phyloP scores from a whole-genome alignment of 2,797 vertebrate species.

The Halcyon leucocephala region DNA sequence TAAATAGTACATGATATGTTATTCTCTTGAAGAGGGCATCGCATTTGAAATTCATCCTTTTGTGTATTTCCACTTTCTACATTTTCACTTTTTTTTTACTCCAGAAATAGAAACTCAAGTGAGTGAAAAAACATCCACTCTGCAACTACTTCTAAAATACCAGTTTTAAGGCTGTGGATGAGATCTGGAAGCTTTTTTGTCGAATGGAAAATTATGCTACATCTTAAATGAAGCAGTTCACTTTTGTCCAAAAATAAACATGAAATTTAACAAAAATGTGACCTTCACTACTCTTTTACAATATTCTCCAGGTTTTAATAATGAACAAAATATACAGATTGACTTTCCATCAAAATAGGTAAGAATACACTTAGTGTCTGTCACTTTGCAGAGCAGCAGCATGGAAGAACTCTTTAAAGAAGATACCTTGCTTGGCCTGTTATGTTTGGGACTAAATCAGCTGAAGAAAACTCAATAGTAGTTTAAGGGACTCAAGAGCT shows the following conservation, averaged over 20 bases:
- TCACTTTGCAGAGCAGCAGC: neutral
- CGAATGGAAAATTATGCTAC: neutral
- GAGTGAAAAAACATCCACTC: neutral
- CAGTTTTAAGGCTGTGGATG: neutral
- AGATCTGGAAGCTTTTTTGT: neutral
- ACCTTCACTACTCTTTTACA: neutral
- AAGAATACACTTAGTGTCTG: neutral
- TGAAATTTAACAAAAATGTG: neutral
- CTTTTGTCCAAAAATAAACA: neutral
- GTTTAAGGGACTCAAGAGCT: neutral
- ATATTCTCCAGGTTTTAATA: neutral
- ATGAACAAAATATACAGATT: neutral
- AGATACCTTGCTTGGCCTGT: neutral
- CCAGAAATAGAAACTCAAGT: neutral
- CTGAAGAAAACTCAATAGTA: neutral
- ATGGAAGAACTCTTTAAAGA: neutral
- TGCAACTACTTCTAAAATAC: neutral
- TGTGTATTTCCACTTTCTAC: neutral
- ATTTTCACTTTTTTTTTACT: neutral
- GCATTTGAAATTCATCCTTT: neutral
- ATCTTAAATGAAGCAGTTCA: neutral
- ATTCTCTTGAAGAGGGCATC: neutral
- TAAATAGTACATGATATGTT: neutral
- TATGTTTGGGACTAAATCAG: neutral
- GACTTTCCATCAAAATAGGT: neutral